Percentiles rank a stretch among this genome's conserved stretches.
Conservation (phyloP, 2,888 invertebrate species). For the Plusia festucae region DNA sequence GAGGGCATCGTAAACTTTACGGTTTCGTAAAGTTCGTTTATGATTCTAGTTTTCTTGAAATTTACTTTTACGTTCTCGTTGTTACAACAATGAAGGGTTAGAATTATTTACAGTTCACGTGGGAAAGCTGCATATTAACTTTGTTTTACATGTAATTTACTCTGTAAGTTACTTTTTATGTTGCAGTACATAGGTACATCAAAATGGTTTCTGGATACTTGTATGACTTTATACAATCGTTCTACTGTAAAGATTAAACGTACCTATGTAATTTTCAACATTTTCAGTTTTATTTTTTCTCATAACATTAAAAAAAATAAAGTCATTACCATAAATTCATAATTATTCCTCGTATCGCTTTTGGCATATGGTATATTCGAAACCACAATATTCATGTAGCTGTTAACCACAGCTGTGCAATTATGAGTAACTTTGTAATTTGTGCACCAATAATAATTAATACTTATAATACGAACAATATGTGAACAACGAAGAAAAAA, state of each 20-base stretch:
- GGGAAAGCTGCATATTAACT: neutral
- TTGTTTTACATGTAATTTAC: neutral
- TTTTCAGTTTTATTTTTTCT: too few relatives aligned
- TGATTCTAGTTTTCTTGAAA: slow-evolving; percentile 4
- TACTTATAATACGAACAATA: too few relatives aligned
- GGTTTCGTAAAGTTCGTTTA: slow-evolving; percentile 1
- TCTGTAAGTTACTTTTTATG: neutral
- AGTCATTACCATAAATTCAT: too few relatives aligned
- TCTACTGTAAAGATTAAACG: too few relatives aligned
- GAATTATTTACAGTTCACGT: neutral
- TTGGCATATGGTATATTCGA: neutral
- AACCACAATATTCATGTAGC: slow-evolving; percentile 4
- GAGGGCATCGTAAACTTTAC: slow-evolving; percentile 5
- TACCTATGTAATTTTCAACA: too few relatives aligned
- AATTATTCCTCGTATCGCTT: too few relatives aligned
- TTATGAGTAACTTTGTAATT: neutral
- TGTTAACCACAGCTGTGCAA: slow-evolving; percentile 1
- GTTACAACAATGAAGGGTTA: slow-evolving; percentile 3
- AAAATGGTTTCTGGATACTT: too few relatives aligned
- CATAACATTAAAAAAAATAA: too few relatives aligned
- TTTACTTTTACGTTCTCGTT: slow-evolving; percentile 4
- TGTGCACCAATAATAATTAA: neutral
- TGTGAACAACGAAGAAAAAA: too few relatives aligned
- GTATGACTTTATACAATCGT: too few relatives aligned
- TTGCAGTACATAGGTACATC: neutral